These are phyloP conservation scores for Tachystola acroxantha DNA, from an alignment of 2,888 invertebrate genomes.

Conservation along the genomic window DNA sequence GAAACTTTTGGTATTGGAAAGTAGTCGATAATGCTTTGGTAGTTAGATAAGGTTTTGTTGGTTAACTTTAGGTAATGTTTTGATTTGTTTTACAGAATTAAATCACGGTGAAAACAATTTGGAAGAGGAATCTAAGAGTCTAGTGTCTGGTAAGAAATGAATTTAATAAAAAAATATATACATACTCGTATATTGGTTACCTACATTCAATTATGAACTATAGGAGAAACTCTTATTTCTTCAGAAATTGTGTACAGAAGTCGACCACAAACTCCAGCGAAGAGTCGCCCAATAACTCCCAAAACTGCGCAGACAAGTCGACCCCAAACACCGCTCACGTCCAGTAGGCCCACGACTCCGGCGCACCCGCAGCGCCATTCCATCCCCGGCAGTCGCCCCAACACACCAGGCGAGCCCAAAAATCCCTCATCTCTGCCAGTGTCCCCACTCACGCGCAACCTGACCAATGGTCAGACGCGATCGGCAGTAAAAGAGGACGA, in stretches of 20 bases:
- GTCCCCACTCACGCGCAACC: constrained; percentile 14
- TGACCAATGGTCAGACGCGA: constrained; percentile 2
- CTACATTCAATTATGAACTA: too few species aligned
- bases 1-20: too few species aligned
- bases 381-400: constrained; percentile 7
- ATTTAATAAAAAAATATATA: too few species aligned
- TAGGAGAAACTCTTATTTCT: constrained; percentile 5
- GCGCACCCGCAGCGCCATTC: not conserved
- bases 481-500: constrained; percentile 28
- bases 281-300: constrained; percentile 52
- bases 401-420: constrained; percentile 21
- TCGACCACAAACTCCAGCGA: constrained; percentile 26
- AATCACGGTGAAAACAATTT: constrained; percentile 4
- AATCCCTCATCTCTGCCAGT: constrained; percentile 24
- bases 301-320: constrained; percentile 12
- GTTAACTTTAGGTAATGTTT: too few species aligned
- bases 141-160: not conserved
- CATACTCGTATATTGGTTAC: too few species aligned
- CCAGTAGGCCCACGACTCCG: constrained; percentile 10
- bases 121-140: constrained; percentile 11
- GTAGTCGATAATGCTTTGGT: too few species aligned
- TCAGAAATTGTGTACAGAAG: constrained; percentile 22
- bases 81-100: not conserved
- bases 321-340: constrained; percentile 5
- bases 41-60: too few species aligned